Evolutionary conservation across 2,888 invertebrate genomes (phyloP), one percentile per base, ranked within the genome.

Genomic region (Rhagophthalmus giganteus): DNA sequence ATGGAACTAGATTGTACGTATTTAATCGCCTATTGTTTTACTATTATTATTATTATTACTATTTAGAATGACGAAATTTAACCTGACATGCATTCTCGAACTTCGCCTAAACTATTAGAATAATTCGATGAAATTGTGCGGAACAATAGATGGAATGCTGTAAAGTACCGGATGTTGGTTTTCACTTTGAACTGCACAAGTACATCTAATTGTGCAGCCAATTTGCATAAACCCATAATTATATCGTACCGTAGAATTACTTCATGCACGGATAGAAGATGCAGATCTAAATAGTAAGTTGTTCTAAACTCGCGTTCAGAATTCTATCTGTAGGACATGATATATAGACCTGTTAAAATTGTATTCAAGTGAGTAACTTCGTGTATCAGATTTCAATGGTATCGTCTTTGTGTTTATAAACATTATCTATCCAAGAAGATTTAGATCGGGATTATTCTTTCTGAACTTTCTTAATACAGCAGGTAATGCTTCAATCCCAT

Each of bases 151-250:
- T 15, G 34, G 34, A 27, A 12, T 28, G 26, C 31, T 30, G 9
- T 33, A 51, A 30, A 37, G 39, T 11, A 35, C 45, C 45, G 52
- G 52, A 52, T 42, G 42, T 42, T 37, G 32, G 24, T 41, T 42
- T 49, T 35, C 42, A 35, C 13, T 39, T 48, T 12, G 38, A 38
- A 32, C 37, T 38, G 25, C 33, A 39, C 33, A 12, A 20, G 20
- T 20, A 20, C 7, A 20, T 30, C 31, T 39, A 40, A 39, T 27
- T 25, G 39, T 34, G 27, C 16, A 8, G 14, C 44, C 57, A 59
- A 61, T 61, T 58, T 61, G 58, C 61, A 60, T 60, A 57, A 53
- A 51, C 25, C 2, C 8, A 5, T 37, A 38, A 46, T 46, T 31
- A 46, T 46, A 20, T 26, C 38, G 38, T 38, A 31, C 10, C 16